A percentile compares a stretch with the other conserved stretches of the same genome.
These are phyloP conservation scores for Geodia barretti DNA, from an alignment of 37 sponge, comb jelly and placozoan species.

Conservation along the genomic window DNA sequence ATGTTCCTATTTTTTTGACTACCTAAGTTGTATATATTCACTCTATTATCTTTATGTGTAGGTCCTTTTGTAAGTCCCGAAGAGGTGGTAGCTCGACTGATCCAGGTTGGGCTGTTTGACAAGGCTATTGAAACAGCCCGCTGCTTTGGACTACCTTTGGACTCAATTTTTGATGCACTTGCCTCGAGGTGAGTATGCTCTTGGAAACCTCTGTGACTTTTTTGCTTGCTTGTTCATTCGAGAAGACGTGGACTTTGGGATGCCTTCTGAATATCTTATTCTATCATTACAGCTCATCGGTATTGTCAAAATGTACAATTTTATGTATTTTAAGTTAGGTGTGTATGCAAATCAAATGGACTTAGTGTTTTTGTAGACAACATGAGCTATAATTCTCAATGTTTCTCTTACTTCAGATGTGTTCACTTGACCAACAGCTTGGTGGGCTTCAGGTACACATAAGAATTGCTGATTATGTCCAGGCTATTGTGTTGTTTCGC, in stretches of 20 bases:
- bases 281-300: too few species aligned
- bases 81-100: conserved; percentile 34
- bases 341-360: too few species aligned
- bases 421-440: conserved; percentile 21
- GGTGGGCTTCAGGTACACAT: conserved; percentile 15
- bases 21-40: too few species aligned
- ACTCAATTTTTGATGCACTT: conserved; percentile 44
- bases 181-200: conserved; percentile 56
- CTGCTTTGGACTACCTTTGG: conserved; percentile 12
- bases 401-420: too few species aligned
- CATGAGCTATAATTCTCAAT: too few species aligned
- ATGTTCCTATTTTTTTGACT: too few species aligned
- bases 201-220: neutral
- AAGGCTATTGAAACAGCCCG: conserved; percentile 22
- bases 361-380: too few species aligned
- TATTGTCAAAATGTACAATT: neutral
- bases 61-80: conserved; percentile 58
- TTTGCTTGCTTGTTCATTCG: neutral
- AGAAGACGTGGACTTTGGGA: too few species aligned
- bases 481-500: neutral
- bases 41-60: too few species aligned
- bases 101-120: conserved; percentile 57
- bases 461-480: too few species aligned
- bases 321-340: neutral
- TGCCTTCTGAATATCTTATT: neutral